A percentile compares a stretch with the other conserved stretches of the same genome.
Evolutionary conservation across 2,888 invertebrate species (phyloP).

Genomic region (Euclidia mi): DNA sequence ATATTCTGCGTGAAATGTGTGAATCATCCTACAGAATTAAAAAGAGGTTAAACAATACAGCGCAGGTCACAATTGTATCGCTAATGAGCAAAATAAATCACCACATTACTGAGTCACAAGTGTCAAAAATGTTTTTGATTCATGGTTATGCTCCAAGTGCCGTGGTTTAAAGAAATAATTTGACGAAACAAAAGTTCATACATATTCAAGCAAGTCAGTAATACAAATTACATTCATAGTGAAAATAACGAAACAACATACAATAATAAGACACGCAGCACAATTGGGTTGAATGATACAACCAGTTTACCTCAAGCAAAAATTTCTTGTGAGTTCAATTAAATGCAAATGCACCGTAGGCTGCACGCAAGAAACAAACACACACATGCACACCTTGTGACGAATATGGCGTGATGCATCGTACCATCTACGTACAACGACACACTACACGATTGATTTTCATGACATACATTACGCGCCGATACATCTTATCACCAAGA

Average conservation of each 20-base stretch:
- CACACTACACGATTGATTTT: neutral
- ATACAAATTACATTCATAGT: constrained; percentile 13
- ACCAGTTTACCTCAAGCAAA: constrained; percentile 45
- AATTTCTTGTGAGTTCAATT: constrained; percentile 59
- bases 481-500: neutral
- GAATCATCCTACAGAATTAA: constrained; percentile 42
- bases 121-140: constrained; percentile 22
- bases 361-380: constrained; percentile 51
- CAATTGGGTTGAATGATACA: constrained; percentile 43
- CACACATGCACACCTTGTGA: constrained; percentile 52
- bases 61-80: constrained; percentile 37
- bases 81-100: constrained; percentile 30
- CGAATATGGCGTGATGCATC: constrained; percentile 69
- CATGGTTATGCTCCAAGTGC: constrained; percentile 24
- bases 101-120: constrained; percentile 6
- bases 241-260: constrained; percentile 22
- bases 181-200: constrained; percentile 28
- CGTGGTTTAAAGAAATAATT: neutral
- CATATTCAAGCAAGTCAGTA: constrained; percentile 24
- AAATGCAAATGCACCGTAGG: constrained; percentile 60
- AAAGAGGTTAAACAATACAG: constrained; percentile 40
- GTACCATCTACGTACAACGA: constrained; percentile 21
- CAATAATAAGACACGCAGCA: constrained; percentile 25
- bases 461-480: constrained; percentile 25
- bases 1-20: constrained; percentile 24